Base-by-base conservation (phyloP, 1,140 invertebrate species). In the Ceratitis capitata region DNA sequence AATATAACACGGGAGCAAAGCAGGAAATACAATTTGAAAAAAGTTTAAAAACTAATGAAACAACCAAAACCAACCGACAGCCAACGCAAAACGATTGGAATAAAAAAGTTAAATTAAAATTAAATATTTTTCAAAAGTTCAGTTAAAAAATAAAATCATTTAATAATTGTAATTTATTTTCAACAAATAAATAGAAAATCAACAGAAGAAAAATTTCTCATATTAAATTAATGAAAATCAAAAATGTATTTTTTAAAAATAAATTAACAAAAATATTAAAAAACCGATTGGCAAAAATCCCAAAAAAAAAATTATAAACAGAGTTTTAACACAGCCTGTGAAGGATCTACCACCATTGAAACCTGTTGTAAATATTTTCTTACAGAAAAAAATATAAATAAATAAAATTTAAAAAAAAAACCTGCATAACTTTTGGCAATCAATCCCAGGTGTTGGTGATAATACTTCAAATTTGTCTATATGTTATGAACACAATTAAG, bases 291-390 rank as follows among this genome's bases (percentile, higher is more conserved):
- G 16, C 32, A 35, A 64, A 35, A 69, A 16, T 35, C 39, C 3
- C 26, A 39, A 69, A 35, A 0, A 39, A 69, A 69, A 2, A 53
- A 53, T 53, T 53, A 12, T 10, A 26, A 61, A 32, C 10, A 29
- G 10, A 61, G 5, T 2, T 1, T 23, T 2, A 35, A 26, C 10
- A 61, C 2, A 35, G n/a, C 5, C 35, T 19, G 61, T 32, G 9
- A 10, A 35, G 61, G 26, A 32, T 53, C 29, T 10, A 29, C 49
- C 26, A 29, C 49, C 26, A 83, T 29, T 29, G 51, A 84, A 84
- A 84, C 49, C 83, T 84, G 83, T 84, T 84, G 83, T 84, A 84
- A 84, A 84, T 84, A 84, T 84, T 84, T 84, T 64, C 35, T n/a
- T 61, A 47, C 26, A 84, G 9, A 10, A 45, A 47, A 78, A 19